These are phyloP conservation scores for Melanotaenia pygmaea DNA, from an alignment of 2,797 vertebrate species.

Conservation along the genomic window DNA sequence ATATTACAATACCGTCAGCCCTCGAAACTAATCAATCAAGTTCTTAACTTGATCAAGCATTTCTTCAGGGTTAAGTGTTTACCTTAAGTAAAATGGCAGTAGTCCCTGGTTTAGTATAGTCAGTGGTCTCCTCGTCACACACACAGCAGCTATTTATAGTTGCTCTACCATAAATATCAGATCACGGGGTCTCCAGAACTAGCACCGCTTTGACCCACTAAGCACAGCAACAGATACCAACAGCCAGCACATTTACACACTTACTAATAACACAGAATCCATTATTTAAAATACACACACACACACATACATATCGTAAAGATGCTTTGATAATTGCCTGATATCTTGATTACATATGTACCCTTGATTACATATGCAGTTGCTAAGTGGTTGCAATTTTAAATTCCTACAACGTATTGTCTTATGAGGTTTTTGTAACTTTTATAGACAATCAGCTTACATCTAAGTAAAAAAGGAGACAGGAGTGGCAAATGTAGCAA, in stretches of 20 bases:
- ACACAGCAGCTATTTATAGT: slow-evolving; percentile 78
- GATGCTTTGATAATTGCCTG: neutral
- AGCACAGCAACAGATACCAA: slow-evolving; percentile 38
- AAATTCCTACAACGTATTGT: neutral
- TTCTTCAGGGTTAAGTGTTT: slow-evolving; percentile 53
- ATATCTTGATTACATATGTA: neutral
- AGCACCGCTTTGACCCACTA: slow-evolving; percentile 69
- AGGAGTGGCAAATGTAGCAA: neutral
- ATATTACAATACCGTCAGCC: neutral
- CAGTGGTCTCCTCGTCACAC: slow-evolving; percentile 56
- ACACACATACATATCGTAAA: neutral
- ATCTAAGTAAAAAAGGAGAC: neutral
- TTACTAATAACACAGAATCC: neutral
- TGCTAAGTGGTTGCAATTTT: neutral
- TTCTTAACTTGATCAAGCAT: slow-evolving; percentile 4
- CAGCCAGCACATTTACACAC: slow-evolving; percentile 21
- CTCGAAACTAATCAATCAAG: neutral
- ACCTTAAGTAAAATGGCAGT: slow-evolving; percentile 73
- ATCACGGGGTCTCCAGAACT: slow-evolving; percentile 66
- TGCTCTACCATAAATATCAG: slow-evolving; percentile 73
- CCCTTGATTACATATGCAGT: neutral
- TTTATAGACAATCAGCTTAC: neutral
- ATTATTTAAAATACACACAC: neutral
- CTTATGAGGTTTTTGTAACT: neutral
- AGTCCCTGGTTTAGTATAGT: slow-evolving; percentile 52